Base-by-base conservation (phyloP, 92 coral and sea anemone genomes). In the Metridium senile region DNA sequence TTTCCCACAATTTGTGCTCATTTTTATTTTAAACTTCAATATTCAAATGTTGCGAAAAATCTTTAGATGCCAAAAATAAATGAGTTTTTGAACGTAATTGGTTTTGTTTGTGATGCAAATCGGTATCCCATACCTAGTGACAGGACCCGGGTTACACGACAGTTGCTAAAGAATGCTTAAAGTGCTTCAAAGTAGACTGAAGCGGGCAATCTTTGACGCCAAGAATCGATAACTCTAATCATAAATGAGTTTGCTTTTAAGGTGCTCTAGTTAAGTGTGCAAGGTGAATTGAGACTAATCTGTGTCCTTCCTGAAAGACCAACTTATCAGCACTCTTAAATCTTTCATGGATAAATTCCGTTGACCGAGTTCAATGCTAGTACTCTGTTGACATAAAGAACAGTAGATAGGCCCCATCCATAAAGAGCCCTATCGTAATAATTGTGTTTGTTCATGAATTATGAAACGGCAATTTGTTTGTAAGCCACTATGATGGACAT, bases 401-500 rank as follows among this genome's bases (percentile, higher is more conserved):
- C 86, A 76, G 91, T 84, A 89, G 91, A 82, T 92, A 89, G 97
- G 93, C 62, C 82, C 88, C 84, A 92, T 70, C 85, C 89, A 70
- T 86, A 89, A 89, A 92, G 93, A 74, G 91, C 79, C 91, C 97
- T 92, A 92, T 92, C 97, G 97, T 75, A 89, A 92, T 92, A 92
- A 92, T 89, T 92, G 89, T 92, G 84, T 92, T 92, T 92, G 97
- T 93, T 82, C 97, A 92, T 92, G 90, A 91, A 91, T 92, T 86
- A 92, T 92, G 97, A 92, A 92, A 92, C 97, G 97, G 97, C 97
- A 92, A 92, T 92, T 89, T 92, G 97, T 92, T 92, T 92, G 97
- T 89, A 85, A 89, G 93, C 90, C 93, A 83, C 87, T 82, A 77
- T 96, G 99, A 96, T 93, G 85, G 99, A 96, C 98, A 83, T 82